Base-by-base conservation (phyloP, 2,113 vertebrate genomes). In the Pongo pygmaeus region DNA sequence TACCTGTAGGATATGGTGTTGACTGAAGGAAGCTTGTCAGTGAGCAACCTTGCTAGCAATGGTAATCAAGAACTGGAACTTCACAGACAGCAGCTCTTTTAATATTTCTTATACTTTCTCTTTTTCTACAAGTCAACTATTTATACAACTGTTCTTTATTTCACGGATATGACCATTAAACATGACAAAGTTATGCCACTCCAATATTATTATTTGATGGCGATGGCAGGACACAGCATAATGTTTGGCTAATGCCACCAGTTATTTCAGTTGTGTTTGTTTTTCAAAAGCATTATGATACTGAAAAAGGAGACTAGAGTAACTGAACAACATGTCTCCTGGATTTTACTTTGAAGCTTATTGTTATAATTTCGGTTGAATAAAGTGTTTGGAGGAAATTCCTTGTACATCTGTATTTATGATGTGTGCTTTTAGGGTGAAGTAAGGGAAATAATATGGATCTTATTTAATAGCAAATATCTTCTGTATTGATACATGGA, bases 1-100 rank as follows among this genome's bases (percentile, higher is more conserved):
- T 97, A 99, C 99, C 86, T 99, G 99, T 86, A 98, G 99, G 97
- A 99, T 99, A 98, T 99, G 99, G 99, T 98, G 97, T 84, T 99
- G 98, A 99, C n/a, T 22, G 94, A 97, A 94, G 95, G 64, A 10
- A 52, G 35, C 72, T 6, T 40, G 6, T 0, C 5, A 13, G 0
- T 1, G n/a, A 79, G 32, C 61, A 38, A 8, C 0, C 30, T 40
- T 18, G 3, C 22, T 9, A 2, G 30, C 20, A 2, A 2, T 0
- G 3, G 89, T 52, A 67, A 74, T 67, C 14, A 69, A 22, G 79
- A 84, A 32, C 59, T 13, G 23, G 87, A 94, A 52, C 89, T 86
- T 92, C 35, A 8, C 69, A 17, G 30, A 61, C 5, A 89, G 59
- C 75, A 96, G 83, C 61, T 43, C 10, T 93, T 89, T 27, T 75